phyloP scores from a whole-genome alignment of 1,140 invertebrate species.

The Drosophila funebris region DNA sequence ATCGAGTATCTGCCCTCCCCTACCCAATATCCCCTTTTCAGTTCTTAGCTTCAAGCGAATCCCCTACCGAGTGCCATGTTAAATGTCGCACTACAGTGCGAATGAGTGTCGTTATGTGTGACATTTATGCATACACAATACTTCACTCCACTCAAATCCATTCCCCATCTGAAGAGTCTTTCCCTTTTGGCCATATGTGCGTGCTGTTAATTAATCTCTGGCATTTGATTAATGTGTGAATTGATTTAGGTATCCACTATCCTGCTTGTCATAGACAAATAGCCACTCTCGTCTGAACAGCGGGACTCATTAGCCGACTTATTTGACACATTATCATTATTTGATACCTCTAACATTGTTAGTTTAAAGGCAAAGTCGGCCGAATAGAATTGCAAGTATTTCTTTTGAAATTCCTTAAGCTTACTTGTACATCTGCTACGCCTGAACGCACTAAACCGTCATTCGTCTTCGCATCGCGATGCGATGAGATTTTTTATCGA shows the following conservation, averaged over 20 bases:
- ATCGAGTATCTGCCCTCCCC: not conserved
- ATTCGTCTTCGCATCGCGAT: not conserved
- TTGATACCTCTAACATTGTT: not conserved
- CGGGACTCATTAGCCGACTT: not conserved
- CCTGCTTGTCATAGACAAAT: constrained; percentile 17
- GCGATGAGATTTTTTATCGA: constrained; percentile 52
- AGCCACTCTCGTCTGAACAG: not conserved
- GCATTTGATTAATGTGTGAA: constrained; percentile 67
- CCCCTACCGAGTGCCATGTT: constrained; percentile 32
- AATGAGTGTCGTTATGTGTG: constrained; percentile 75
- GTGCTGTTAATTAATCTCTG: constrained; percentile 68
- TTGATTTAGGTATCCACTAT: constrained; percentile 55
- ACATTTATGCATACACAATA: constrained; percentile 66
- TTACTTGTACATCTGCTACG: constrained; percentile 9
- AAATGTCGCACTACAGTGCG: constrained; percentile 67
- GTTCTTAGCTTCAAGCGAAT: not conserved
- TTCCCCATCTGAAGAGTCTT: constrained; percentile 1
- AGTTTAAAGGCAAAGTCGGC: not conserved
- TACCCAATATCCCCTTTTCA: not conserved
- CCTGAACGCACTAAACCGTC: constrained; percentile 3
- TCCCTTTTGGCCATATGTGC: not conserved
- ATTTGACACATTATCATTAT: not conserved
- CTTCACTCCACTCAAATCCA: constrained; percentile 34
- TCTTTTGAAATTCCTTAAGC: not conserved
- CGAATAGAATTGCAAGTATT: not conserved